Evolutionary conservation across 2,888 invertebrate genomes (phyloP).

Genomic region (Tetragonisca angustula): DNA sequence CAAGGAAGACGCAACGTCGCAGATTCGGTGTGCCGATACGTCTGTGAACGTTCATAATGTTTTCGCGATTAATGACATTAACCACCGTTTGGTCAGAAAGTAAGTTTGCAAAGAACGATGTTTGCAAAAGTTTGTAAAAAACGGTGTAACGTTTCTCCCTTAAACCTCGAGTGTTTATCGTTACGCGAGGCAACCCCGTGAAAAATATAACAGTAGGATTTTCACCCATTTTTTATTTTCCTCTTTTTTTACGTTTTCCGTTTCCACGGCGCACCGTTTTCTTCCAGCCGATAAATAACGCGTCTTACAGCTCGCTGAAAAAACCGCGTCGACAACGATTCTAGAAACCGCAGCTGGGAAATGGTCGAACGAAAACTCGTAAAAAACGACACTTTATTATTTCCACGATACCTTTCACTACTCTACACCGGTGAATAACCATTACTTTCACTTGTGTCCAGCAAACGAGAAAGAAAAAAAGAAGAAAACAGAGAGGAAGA

Average conservation of each 20-base stretch:
- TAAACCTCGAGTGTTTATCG: slow-evolving; percentile 26
- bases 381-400: background rate
- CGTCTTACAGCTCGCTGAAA: slow-evolving; percentile 10
- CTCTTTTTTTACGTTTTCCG: background rate
- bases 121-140: background rate
- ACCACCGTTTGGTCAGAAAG: background rate
- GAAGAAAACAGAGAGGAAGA: no score
- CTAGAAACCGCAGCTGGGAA: background rate
- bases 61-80: background rate
- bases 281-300: slow-evolving; percentile 39
- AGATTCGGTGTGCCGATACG: background rate
- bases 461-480: background rate
- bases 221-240: slow-evolving; percentile 18
- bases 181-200: slow-evolving; percentile 11
- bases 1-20: background rate
- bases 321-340: slow-evolving; percentile 15
- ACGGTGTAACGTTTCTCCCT: background rate
- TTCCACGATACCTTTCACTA: no score
- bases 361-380: background rate
- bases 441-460: background rate
- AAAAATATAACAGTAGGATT: slow-evolving; percentile 28
- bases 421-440: no score
- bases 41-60: background rate
- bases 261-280: background rate
- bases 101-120: background rate